Evolutionary conservation across 2,888 invertebrate genomes (phyloP), one percentile per base, ranked within the genome.

Genomic region (Apodemia zela): DNA sequence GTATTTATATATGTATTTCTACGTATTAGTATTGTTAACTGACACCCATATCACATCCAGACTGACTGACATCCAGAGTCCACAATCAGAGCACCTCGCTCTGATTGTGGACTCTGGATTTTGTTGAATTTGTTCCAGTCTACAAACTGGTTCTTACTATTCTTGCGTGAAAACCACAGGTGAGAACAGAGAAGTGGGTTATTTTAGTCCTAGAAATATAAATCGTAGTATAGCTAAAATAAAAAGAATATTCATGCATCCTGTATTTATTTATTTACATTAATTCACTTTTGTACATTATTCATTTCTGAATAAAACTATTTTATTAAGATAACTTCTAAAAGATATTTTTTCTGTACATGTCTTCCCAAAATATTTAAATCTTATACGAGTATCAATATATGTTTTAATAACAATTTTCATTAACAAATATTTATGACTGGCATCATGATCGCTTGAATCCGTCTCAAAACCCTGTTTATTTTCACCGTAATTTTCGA

Each of bases 401-500:
- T 47, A 47, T 47, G 17, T 47, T 47, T 47, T 47, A 47, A 47
- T 47, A 13, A 11, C 47, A 47, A 13, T 47, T 47, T 47, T 13
- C 47, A 47, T 47, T 17, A 47, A 47, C 8, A 47, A 47, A 47
- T 47, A 13, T 13, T 47, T 47, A 21, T 47, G 15, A 7, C 47
- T 13, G 47, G 47, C 47, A 47, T 47, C 11, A 47, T 47, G 47
- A 45, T 45, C 45, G 45, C 45, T 45, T 45, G 45, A 45, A 45
- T 45, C 45, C 13, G 45, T 45, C 45, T 45, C 45, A 45, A 45
- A 45, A 45, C 45, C 45, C 11, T 45, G 45, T 21, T 21, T 21
- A 21, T 21, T 21, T 45, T 45, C 45, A 45, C 45, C 45, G 15
- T 45, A 45, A 45, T 45, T 1, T 45, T 21, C 21, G 2, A 21